A percentile compares a stretch with the other conserved stretches of the same genome.
Conservation (phyloP, 30 jellyfish, hydroid and myxozoan genomes). For the Nemopilema nomurai region DNA sequence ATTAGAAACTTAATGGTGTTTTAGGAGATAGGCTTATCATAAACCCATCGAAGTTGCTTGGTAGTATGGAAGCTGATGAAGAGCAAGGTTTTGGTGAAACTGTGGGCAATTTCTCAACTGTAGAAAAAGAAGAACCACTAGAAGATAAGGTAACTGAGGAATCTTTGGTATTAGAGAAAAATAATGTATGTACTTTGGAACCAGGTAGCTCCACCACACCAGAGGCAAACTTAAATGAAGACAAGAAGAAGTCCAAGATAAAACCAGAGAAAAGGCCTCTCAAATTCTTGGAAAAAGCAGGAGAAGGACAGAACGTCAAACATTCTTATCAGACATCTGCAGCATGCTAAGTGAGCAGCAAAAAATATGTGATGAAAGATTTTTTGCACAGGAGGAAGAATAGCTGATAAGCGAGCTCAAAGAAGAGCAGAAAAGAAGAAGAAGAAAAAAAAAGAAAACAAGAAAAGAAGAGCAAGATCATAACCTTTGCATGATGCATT, state of each 20-base stretch:
- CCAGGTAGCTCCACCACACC: not conserved
- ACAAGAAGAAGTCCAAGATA: conserved; percentile 4
- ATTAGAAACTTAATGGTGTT: conserved; percentile 10
- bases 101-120: not conserved
- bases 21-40: conserved; percentile 23
- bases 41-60: conserved; percentile 13
- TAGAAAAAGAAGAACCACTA: not conserved
- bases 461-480: conserved; percentile 46
- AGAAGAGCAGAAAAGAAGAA: no score
- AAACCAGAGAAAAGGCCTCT: conserved; percentile 3
- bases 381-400: conserved; percentile 48
- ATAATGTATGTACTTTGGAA: not conserved
- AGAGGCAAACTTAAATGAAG: not conserved
- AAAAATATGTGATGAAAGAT: conserved; percentile 25
- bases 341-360: conserved; percentile 26
- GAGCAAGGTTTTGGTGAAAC: conserved; percentile 1
- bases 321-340: conserved; percentile 22
- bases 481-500: conserved; percentile 25
- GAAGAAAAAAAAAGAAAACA: conserved; percentile 19
- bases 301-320: conserved; percentile 20
- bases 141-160: not conserved
- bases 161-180: not conserved
- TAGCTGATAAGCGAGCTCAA: conserved; percentile 17
- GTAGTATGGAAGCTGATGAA: not conserved
- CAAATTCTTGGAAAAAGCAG: conserved; percentile 4